phyloP scores from a whole-genome alignment of 2,888 invertebrate species.

The Eilema sororculum region DNA sequence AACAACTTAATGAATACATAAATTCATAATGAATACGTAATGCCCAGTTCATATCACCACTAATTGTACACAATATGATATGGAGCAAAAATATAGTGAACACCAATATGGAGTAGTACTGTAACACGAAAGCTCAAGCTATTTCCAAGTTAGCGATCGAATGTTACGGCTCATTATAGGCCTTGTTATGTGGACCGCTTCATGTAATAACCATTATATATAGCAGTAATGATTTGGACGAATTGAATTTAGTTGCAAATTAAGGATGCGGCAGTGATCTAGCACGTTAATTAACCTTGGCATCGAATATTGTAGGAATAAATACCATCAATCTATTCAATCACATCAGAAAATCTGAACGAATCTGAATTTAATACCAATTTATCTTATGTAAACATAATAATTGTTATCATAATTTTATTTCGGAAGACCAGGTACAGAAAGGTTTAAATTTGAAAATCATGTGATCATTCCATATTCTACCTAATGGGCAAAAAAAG shows the following conservation, averaged over 20 bases:
- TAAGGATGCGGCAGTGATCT: too few species aligned
- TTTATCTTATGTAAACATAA: too few species aligned
- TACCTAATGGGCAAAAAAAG: too few species aligned
- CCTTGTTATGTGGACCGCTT: constrained; percentile 71
- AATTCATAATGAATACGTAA: too few species aligned
- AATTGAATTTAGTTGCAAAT: not conserved
- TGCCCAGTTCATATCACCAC: constrained; percentile 27
- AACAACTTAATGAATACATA: constrained; percentile 9
- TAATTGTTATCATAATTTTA: too few species aligned
- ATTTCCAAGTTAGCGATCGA: constrained; percentile 76
- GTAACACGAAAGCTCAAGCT: constrained; percentile 77
- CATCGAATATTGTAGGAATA: not conserved
- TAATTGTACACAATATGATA: constrained; percentile 49
- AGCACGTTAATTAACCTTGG: not conserved
- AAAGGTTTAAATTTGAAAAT: too few species aligned
- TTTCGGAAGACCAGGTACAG: too few species aligned
- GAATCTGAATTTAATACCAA: too few species aligned
- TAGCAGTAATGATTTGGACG: not conserved
- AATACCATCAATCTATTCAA: too few species aligned
- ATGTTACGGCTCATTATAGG: constrained; percentile 80
- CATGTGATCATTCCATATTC: too few species aligned
- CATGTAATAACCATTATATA: constrained; percentile 56
- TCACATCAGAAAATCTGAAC: too few species aligned
- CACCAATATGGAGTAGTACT: constrained; percentile 61
- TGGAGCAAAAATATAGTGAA: constrained; percentile 51